Percentiles rank a stretch among this genome's conserved stretches.
Evolutionary conservation across 2,888 invertebrate species (phyloP).

Genomic region (Spisula solida): DNA sequence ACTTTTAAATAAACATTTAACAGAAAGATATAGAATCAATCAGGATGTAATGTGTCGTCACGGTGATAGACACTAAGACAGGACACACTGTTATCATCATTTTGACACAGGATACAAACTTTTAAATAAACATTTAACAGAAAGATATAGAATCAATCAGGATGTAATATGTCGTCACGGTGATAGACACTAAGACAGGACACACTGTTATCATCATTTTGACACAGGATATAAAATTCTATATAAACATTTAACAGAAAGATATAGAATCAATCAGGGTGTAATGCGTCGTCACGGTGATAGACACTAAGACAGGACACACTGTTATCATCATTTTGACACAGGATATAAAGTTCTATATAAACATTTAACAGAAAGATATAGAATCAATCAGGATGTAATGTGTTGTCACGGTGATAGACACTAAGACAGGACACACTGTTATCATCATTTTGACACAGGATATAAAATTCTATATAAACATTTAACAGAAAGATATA

Average conservation of each 20-base stretch:
- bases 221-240: neutral
- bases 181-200: neutral
- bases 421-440: conserved; percentile 18
- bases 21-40: too few species aligned
- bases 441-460: neutral
- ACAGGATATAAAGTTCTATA: neutral
- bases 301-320: neutral
- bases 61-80: too few species aligned
- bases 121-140: too few species aligned
- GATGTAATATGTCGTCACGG: neutral
- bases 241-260: too few species aligned
- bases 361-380: too few species aligned
- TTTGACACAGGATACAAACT: too few species aligned
- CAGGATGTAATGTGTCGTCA: too few species aligned
- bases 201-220: neutral
- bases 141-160: too few species aligned
- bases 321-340: neutral
- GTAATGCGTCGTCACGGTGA: neutral
- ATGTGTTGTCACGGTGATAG: neutral
- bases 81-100: too few species aligned
- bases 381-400: neutral
- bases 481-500: neutral
- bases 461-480: too few species aligned
- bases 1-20: too few species aligned
- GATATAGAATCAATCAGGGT: too few species aligned